Evolutionary conservation across 2,113 vertebrate species (phyloP).

Genomic region (Henicopernis longicauda): DNA sequence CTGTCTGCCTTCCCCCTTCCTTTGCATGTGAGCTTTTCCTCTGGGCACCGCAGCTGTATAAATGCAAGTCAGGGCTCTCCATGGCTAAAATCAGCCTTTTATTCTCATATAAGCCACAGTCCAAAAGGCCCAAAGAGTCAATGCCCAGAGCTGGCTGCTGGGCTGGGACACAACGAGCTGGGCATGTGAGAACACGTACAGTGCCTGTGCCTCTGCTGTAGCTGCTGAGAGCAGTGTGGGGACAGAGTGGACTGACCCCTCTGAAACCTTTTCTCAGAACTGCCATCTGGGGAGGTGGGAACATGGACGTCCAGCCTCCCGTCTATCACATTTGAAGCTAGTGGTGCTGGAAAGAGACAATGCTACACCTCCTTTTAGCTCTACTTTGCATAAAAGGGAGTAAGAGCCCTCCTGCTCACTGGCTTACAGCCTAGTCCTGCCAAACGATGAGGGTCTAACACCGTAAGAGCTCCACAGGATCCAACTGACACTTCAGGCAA

Average conservation of each 20-base stretch:
- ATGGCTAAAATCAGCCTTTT: not conserved
- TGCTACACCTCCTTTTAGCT: not conserved
- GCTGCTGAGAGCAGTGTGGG: not conserved
- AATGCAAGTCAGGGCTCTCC: not conserved
- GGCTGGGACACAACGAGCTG: rapidly evolving
- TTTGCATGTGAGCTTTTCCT: not conserved
- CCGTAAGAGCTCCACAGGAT: rapidly evolving
- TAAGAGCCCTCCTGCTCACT: not conserved
- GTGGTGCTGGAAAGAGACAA: not conserved
- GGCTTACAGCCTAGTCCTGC: not conserved
- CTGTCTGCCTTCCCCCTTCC: not conserved
- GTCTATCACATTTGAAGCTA: not conserved
- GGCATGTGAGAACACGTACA: rapidly evolving
- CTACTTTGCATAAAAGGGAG: not conserved
- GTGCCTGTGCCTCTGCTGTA: not conserved
- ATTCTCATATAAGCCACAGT: not conserved
- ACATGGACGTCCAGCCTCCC: not conserved
- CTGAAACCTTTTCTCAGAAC: not conserved
- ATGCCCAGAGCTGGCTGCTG: not conserved
- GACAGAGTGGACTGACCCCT: not conserved
- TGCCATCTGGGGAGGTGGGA: not conserved
- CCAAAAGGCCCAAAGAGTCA: not conserved
- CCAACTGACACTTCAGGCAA: rapidly evolving
- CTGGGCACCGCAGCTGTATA: too few relatives aligned
- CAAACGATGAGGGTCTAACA: not conserved